Conservation (phyloP, 2,113 vertebrate species). For the Mungos mungo region DNA sequence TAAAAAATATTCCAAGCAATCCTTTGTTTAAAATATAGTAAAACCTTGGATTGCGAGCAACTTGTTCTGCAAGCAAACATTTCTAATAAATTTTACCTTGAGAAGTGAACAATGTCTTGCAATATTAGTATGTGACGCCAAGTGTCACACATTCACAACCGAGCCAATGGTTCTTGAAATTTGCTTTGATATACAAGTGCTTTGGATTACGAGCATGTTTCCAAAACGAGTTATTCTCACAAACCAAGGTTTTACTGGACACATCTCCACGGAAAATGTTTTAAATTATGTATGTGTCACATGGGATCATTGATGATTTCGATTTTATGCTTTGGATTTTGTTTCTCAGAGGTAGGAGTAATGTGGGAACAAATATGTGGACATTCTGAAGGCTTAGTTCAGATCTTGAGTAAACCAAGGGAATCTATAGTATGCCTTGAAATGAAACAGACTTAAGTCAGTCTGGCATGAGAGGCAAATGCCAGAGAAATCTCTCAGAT, state of each 20-base stretch:
- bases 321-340: constrained; percentile 5
- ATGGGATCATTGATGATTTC: constrained; percentile 12
- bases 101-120: too few species aligned
- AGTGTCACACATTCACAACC: too few species aligned
- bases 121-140: too few species aligned
- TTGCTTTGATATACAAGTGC: too few species aligned
- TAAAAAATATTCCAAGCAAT: not conserved
- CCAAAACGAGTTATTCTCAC: too few species aligned
- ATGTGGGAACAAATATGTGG: not conserved
- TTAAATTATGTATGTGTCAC: not conserved
- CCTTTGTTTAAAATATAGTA: not conserved
- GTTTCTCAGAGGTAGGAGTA: not conserved
- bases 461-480: constrained; percentile 17
- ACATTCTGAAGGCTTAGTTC: not conserved
- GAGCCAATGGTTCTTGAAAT: too few species aligned
- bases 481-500: constrained; percentile 8
- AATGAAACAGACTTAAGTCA: not conserved
- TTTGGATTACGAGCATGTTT: too few species aligned
- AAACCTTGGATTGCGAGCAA: too few species aligned
- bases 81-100: too few species aligned
- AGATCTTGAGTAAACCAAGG: not conserved
- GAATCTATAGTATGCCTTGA: not conserved
- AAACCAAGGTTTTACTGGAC: too few species aligned
- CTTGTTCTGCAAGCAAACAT: too few species aligned
- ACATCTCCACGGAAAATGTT: not conserved